Base-by-base conservation (phyloP, 2,113 vertebrate genomes). In the Eretmochelys imbricata region DNA sequence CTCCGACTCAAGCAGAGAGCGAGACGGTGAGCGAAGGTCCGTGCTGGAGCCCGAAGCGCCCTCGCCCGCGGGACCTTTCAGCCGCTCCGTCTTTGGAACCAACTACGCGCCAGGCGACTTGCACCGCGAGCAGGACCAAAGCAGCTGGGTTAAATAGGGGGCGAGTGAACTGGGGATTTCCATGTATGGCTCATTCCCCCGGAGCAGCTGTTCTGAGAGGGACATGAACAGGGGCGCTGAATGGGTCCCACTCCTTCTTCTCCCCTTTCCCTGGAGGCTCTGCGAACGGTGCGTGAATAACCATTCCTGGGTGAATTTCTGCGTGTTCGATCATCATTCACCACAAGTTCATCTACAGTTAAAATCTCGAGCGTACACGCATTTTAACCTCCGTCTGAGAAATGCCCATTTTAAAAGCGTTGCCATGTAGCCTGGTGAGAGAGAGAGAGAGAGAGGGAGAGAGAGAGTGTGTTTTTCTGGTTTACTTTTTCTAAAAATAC, bases 311-410 rank as follows among this genome's bases (percentile, higher is more conserved):
- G 12, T 42, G 69, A 93, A 85, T 82, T 78, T 85, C 76, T 59
- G 12, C 85, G 27, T 35, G 25, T 49, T 80, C 83, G 75, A 79
- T 31, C 27, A 10, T 76, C 55, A 42, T 62, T 31, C 35, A 49
- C 62, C 12, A 55, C 0, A 0, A 31, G 6, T 54, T 84, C 38
- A 94, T 54, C 29, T 57, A 83, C 1, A 0, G 4, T n/a, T 38
- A 46, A 78, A n/a, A n/a, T 5, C 35, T 35, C 4, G 31, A 69
- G 62, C 62, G 2, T 69, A 19, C 31, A 8, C 11, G 59, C 16
- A 35, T 35, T 62, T 35, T 31, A 62, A 31, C 10, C 25, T 46
- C 50, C 46, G 87, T 89, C 6, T 1, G 46, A 91, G 62, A 86
- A 35, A 46, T 24, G 12, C 29, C 89, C n/a, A 12, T 51, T 82